Base-by-base conservation (phyloP, 1,140 invertebrate genomes). In the Drosophila neocordata region DNA sequence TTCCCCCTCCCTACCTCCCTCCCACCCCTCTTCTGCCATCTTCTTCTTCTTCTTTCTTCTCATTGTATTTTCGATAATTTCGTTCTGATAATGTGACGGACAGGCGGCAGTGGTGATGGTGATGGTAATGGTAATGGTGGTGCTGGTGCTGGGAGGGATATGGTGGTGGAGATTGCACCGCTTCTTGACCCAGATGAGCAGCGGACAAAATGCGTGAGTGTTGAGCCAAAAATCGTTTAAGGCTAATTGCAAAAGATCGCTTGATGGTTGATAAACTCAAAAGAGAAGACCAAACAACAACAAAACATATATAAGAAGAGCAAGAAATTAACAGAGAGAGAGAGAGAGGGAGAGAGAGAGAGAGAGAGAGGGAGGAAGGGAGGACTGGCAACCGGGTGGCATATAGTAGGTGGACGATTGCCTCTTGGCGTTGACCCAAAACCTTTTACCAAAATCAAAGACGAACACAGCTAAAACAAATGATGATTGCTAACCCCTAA, bases 191-290 rank as follows among this genome's bases (percentile, higher is more conserved):
- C 66, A 77, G 71, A 65, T 77, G 76, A 77, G 60, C 41, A 48
- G 41, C 41, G 41, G 41, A n/a, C 41, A 48, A 48, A 48, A 48
- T 79, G 77, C 77, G 77, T 79, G 77, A 79, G 82, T 87, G 82
- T 87, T 87, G 82, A 87, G 82, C 82, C 82, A 87, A 87, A 87
- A 87, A 88, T 81, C 83, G 83, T 88, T 88, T 88, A 88, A 89
- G 83, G 83, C 83, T 88, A 88, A 88, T 88, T 88, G 83, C 83
- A 88, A 88, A 48, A 88, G 83, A 88, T 88, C 73, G 76, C 83
- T 89, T 83, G 79, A 56, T 78, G 69, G 68, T 72, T 77, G 83
- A 88, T 88, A 89, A 87, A 88, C 75, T 31, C 15, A 20, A 48
- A 48, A 48, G 8, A n/a, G 18, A 48, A 44, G 2, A 13, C 6